A percentile compares a stretch with the other conserved stretches of the same genome.
These are phyloP conservation scores for Myotis findleyi DNA, from an alignment of 2,797 vertebrate species.

Conservation along the genomic window DNA sequence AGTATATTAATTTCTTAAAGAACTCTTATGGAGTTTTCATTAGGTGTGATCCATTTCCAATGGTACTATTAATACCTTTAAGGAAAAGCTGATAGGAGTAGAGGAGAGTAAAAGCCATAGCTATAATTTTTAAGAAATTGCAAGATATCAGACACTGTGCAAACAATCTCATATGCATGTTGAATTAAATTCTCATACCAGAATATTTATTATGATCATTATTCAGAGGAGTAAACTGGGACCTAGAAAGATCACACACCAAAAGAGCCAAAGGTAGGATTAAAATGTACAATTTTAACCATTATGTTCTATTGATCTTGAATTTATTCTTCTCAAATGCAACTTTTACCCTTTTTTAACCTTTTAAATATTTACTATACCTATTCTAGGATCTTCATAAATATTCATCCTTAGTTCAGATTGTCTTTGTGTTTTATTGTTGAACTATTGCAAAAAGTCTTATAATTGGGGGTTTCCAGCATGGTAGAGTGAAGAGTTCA, in stretches of 20 bases:
- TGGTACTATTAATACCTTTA: background rate
- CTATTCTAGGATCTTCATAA: background rate
- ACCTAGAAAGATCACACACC: background rate
- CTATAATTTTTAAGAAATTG: background rate
- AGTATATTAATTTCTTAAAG: background rate
- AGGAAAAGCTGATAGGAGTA: background rate
- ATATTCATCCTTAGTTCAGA: background rate
- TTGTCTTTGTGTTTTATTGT: background rate
- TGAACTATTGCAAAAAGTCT: background rate
- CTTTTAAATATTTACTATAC: background rate
- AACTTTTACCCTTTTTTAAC: background rate
- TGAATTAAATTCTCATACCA: background rate
- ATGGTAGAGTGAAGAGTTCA: background rate
- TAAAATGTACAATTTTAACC: constrained; percentile 14
- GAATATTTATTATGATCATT: background rate
- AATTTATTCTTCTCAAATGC: background rate
- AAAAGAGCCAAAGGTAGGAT: background rate
- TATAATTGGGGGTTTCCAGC: background rate
- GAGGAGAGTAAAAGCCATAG: background rate
- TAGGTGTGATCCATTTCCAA: background rate
- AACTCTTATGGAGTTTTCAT: background rate
- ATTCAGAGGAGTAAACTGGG: background rate
- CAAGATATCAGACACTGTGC: background rate
- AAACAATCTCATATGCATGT: background rate
- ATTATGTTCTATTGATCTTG: background rate